Percentiles rank a stretch among this genome's conserved stretches.
These are phyloP conservation scores for Myotis daubentonii DNA, from an alignment of 2,797 vertebrate species.

Conservation along the genomic window DNA sequence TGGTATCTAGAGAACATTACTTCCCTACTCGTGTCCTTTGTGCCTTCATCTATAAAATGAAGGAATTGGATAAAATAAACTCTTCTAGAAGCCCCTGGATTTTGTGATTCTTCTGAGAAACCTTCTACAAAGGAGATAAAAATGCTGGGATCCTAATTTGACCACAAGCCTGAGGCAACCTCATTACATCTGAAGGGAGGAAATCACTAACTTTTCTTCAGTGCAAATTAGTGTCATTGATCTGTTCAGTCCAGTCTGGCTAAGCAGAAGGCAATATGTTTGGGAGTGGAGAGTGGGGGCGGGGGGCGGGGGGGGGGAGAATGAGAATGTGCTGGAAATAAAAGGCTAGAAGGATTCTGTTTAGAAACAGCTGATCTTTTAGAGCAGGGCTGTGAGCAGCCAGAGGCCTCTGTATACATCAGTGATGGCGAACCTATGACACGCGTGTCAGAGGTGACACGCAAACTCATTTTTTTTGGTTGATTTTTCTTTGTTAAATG, in stretches of 20 bases:
- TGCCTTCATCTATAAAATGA: background rate
- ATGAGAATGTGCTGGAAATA: background rate
- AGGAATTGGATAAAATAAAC: background rate
- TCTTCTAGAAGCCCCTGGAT: slow-evolving; percentile 5
- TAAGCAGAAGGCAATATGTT: background rate
- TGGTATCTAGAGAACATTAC: background rate
- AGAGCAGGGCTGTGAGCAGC: background rate
- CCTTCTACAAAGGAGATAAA: background rate
- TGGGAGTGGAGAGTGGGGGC: background rate
- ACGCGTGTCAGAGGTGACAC: too few species aligned
- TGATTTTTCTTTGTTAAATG: too few species aligned
- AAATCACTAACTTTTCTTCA: slow-evolving; percentile 1
- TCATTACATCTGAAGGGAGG: background rate
- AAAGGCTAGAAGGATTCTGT: background rate
- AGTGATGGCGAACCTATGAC: too few species aligned
- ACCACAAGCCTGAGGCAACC: background rate
- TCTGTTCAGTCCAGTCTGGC: background rate
- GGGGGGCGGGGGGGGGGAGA: background rate
- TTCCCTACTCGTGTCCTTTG: background rate
- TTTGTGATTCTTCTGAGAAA: slow-evolving; percentile 28
- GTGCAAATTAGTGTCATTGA: slow-evolving; percentile 13
- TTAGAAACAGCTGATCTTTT: background rate
- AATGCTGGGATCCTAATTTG: background rate
- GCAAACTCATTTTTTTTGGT: too few species aligned
- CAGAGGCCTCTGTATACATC: background rate